A percentile compares a stretch with the other conserved stretches of the same genome.
These are phyloP conservation scores for Ceratosolen fusciceps DNA, from an alignment of 1,140 invertebrate genomes.

Conservation along the genomic window DNA sequence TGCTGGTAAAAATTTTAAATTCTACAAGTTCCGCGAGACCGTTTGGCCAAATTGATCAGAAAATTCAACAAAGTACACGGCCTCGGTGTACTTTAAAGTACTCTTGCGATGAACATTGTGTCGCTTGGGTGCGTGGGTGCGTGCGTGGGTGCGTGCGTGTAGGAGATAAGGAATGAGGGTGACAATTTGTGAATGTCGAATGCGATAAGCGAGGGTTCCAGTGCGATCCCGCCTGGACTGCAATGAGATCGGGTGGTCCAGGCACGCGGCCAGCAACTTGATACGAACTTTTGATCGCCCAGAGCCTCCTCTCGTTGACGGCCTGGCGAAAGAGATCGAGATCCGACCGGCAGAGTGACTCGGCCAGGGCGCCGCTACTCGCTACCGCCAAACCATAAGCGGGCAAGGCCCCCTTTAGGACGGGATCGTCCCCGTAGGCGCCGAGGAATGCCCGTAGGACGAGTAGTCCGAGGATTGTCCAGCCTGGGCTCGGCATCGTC, in stretches of 20 bases:
- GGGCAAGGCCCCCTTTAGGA: constrained; percentile 52
- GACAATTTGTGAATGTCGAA: no score
- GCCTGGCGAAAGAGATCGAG: constrained; percentile 54
- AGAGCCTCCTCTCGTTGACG: constrained; percentile 57
- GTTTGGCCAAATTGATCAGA: no score
- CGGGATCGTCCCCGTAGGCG: neutral
- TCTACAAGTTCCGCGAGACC: no score
- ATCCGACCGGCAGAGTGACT: constrained; percentile 52
- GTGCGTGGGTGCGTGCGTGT: no score
- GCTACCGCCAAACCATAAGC: constrained; percentile 57
- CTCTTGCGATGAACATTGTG: no score
- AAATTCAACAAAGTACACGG: no score
- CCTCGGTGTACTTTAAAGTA: no score
- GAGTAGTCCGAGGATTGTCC: constrained; percentile 27
- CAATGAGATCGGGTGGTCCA: neutral
- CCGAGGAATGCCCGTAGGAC: neutral
- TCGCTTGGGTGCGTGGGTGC: no score
- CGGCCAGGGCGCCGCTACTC: neutral
- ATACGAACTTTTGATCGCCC: constrained; percentile 61
- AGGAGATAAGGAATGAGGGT: no score
- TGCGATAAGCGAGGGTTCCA: no score
- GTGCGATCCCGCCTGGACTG: no score
- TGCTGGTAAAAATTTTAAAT: no score
- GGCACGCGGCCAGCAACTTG: neutral
- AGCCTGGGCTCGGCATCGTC: neutral